A percentile compares a stretch with the other conserved stretches of the same genome.
phyloP scores from a whole-genome alignment of 2,888 invertebrate species.

The Drosophila greeni region DNA sequence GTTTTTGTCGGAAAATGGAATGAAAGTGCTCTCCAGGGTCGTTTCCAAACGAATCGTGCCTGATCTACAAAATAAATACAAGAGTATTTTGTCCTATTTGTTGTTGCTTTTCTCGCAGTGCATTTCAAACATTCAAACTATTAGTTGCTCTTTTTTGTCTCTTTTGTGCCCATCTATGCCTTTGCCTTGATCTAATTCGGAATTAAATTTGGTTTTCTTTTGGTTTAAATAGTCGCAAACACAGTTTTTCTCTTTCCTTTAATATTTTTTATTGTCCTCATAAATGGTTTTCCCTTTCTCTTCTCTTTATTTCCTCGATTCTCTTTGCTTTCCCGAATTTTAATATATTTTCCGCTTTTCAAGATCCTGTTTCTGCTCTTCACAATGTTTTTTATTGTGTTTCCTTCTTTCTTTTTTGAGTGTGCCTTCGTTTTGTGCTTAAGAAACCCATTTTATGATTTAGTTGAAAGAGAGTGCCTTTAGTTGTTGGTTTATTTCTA shows the following conservation, averaged over 20 bases:
- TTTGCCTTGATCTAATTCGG: slow-evolving; percentile 23
- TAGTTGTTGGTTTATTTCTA: slow-evolving; percentile 19
- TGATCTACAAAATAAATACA: slow-evolving; percentile 28
- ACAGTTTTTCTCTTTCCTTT: slow-evolving; percentile 22
- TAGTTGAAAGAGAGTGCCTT: slow-evolving; percentile 28
- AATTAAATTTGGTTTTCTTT: slow-evolving; percentile 19
- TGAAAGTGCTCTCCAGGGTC: slow-evolving; percentile 34
- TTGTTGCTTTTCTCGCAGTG: slow-evolving; percentile 14
- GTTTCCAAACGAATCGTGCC: slow-evolving; percentile 15
- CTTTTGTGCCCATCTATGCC: slow-evolving; percentile 22
- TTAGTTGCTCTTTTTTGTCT: slow-evolving; percentile 8
- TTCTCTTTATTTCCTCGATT: not conserved
- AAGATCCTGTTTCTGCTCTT: slow-evolving; percentile 1
- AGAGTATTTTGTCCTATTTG: slow-evolving; percentile 10
- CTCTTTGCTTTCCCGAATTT: slow-evolving; percentile 1
- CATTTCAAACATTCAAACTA: slow-evolving; percentile 13
- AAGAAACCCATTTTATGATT: slow-evolving; percentile 60
- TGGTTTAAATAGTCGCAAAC: slow-evolving; percentile 9
- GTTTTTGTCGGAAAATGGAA: slow-evolving; percentile 37
- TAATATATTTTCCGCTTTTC: slow-evolving; percentile 10
- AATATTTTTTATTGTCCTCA: slow-evolving; percentile 73
- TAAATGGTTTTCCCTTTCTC: slow-evolving; percentile 50
- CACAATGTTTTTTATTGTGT: slow-evolving; percentile 1
- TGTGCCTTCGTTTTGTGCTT: slow-evolving; percentile 36
- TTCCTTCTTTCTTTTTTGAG: not conserved